These are phyloP conservation scores for Drosophila villosipedis DNA, from an alignment of 2,888 invertebrate genomes.

Conservation along the genomic window DNA sequence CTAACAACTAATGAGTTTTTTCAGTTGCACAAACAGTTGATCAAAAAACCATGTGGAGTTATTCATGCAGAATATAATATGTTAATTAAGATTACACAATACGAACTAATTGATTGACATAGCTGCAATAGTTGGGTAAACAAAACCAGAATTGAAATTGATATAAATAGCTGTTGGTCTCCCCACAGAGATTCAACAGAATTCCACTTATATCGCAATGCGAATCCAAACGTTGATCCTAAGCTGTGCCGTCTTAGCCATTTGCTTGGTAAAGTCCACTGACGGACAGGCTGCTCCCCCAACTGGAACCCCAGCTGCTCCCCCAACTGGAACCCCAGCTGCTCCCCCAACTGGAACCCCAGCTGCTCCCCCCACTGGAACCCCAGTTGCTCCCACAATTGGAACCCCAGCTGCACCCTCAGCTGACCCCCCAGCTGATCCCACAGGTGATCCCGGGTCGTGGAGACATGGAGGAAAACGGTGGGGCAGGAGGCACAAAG, in stretches of 20 bases:
- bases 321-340: too few relatives aligned
- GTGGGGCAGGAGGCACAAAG: background rate
- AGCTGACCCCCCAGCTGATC: too few relatives aligned
- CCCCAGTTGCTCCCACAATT: too few relatives aligned
- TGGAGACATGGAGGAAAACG: background rate
- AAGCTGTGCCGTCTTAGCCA: background rate
- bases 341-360: too few relatives aligned
- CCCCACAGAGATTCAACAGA: background rate
- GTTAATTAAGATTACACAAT: too few relatives aligned
- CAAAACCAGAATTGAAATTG: background rate
- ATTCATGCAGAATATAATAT: too few relatives aligned
- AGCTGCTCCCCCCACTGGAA: too few relatives aligned
- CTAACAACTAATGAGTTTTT: background rate
- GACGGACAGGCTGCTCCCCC: too few relatives aligned
- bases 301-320: too few relatives aligned
- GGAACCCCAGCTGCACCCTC: too few relatives aligned
- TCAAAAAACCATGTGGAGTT: background rate
- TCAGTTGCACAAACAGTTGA: background rate
- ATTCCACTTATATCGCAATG: background rate
- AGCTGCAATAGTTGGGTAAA: background rate
- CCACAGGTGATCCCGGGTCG: too few relatives aligned
- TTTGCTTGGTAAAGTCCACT: background rate
- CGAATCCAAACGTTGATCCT: background rate
- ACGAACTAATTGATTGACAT: background rate
- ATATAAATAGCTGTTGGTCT: background rate